Evolutionary conservation across 2,888 invertebrate genomes (phyloP).

Genomic region (Parasteatoda lunata): DNA sequence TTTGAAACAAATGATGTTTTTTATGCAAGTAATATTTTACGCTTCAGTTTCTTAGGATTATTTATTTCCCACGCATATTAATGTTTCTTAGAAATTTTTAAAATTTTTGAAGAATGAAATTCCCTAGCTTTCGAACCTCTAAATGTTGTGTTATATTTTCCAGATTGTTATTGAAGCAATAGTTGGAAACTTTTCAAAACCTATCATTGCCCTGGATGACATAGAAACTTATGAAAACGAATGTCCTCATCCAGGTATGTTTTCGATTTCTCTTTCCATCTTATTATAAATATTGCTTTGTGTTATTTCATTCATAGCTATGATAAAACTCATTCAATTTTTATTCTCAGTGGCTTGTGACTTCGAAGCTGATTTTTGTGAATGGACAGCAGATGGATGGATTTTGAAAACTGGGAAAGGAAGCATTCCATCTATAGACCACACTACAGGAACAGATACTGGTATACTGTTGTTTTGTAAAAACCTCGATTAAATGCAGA

Average conservation of each 20-base stretch:
- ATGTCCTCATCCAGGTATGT: constrained; percentile 64
- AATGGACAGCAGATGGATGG: constrained; percentile 43
- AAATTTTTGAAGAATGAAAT: too few species aligned
- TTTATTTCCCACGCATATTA: too few species aligned
- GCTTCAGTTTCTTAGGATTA: too few species aligned
- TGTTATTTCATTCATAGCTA: too few species aligned
- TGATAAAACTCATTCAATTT: not conserved
- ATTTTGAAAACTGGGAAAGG: constrained; percentile 23
- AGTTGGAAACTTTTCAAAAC: constrained; percentile 35
- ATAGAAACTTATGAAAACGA: constrained; percentile 39
- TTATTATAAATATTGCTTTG: not conserved
- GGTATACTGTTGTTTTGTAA: constrained; percentile 18
- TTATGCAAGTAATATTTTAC: too few species aligned
- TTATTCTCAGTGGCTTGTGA: constrained; percentile 61
- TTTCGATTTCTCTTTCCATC: not conserved
- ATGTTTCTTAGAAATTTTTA: too few species aligned
- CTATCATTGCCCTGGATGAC: constrained; percentile 66
- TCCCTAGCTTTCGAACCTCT: too few species aligned
- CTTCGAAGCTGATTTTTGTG: constrained; percentile 66
- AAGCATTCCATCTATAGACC: constrained; percentile 48
- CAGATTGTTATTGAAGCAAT: constrained; percentile 65
- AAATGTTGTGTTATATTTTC: not conserved
- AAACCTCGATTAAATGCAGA: not conserved
- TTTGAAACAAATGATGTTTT: too few species aligned
- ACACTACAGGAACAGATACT: constrained; percentile 56